Conservation (phyloP, 2,113 vertebrate genomes). For the Dolichotis patagonum region DNA sequence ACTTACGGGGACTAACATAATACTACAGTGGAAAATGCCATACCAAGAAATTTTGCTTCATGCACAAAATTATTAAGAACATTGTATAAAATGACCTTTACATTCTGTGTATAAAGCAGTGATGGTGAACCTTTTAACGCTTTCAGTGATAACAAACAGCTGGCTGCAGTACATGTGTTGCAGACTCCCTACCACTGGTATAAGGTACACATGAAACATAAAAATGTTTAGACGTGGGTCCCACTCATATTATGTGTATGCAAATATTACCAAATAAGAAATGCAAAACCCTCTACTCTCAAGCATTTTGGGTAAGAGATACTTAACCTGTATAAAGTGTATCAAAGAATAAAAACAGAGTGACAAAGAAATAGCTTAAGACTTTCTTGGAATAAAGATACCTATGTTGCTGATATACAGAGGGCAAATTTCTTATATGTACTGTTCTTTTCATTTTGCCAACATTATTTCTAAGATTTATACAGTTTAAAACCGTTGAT, state of each 20-base stretch:
- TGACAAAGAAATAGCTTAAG: conserved; percentile 37
- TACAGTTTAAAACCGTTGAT: conserved; percentile 3
- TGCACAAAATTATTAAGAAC: not conserved
- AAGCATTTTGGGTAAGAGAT: not conserved
- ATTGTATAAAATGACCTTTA: not conserved
- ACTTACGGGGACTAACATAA: not conserved
- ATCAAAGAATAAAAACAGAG: conserved; percentile 53
- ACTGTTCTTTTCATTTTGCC: not conserved
- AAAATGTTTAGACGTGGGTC: not conserved
- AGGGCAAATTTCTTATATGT: not conserved
- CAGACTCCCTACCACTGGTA: not conserved
- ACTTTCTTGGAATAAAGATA: conserved; percentile 27
- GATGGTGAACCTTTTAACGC: not conserved
- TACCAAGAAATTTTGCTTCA: not conserved
- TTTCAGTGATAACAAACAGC: not conserved
- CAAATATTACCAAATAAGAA: not conserved
- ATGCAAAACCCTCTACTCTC: not conserved
- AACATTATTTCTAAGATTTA: conserved; percentile 32
- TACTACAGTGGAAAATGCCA: not conserved
- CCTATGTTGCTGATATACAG: not conserved
- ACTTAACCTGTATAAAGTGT: not conserved
- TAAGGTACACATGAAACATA: not conserved
- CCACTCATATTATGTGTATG: not conserved
- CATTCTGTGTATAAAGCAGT: not conserved
- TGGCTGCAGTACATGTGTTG: not conserved